Evolutionary conservation across 2,888 invertebrate species (phyloP), one percentile per base, ranked within the genome.

Genomic region (Caenorhabditis panamensis): DNA sequence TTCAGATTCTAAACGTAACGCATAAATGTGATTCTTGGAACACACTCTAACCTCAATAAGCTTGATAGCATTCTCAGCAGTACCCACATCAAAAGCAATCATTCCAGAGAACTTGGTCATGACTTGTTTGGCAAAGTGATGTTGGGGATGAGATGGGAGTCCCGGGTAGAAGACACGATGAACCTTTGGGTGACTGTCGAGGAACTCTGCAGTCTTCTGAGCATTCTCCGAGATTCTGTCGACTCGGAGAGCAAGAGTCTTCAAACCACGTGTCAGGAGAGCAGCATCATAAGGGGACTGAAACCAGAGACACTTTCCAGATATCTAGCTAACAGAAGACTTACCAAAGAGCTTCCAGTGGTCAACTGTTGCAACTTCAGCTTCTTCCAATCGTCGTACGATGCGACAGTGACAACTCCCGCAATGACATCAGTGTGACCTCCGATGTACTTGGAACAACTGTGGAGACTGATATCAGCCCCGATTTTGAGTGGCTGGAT

Each of bases 391-490:
- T 84, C 64, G 6, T 79, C 56, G 41, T 82, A 69, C 4, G 54
- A 28, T 3, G 63, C 54, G 0, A 82, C 41, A 3, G 86, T 87
- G 9, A 86, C 85, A 49, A 84, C 84, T n/a, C 92, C 92, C 2
- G 89, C 92, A 8, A 91, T 89, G 16, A 92, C 82, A 79, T 92
- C 92, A 53, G 90, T 89, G 84, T 92, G 92, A 3, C 92, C 92
- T 13, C 91, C 91, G 71, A 92, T 86, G 84, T 91, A 92, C 81
- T 92, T 92, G 13, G 92, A 91, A 68, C 91, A 91, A 84, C 88
- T 88, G 72, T 92, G 92, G 31, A 91, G 82, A 8, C 86, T 86
- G 24, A 92, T 84, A 76, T 92, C 91, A 4, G 91, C 88, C 16
- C 92, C 92, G 37, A 89, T 84, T 63, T 89, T 87, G 58, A 92